Evolutionary conservation across 2,888 invertebrate species (phyloP).

Genomic region (Ectobius pallidus): DNA sequence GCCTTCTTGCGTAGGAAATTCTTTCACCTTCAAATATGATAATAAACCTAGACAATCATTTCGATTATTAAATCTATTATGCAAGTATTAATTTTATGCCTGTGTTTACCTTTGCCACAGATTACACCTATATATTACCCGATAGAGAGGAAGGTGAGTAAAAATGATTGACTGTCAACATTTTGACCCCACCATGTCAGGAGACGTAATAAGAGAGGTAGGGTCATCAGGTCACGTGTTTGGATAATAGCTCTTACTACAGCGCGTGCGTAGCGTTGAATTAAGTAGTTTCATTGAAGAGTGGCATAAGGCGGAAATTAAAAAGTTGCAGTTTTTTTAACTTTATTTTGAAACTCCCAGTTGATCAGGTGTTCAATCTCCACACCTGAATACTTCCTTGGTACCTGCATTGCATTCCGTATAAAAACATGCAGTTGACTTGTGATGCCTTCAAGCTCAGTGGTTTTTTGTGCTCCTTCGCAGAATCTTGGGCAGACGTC

Average conservation of each 20-base stretch:
- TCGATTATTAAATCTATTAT: too few species aligned
- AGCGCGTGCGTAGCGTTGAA: conserved; percentile 18
- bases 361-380: background rate
- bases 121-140: conserved; percentile 9
- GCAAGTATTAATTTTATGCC: too few species aligned
- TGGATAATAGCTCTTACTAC: conserved; percentile 32
- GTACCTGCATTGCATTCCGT: background rate
- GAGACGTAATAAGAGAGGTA: conserved; percentile 32
- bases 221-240: conserved; percentile 28
- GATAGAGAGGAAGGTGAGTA: conserved; percentile 12
- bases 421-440: too few species aligned
- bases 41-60: too few species aligned
- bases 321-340: background rate
- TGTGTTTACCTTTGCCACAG: background rate
- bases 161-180: conserved; percentile 40
- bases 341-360: background rate
- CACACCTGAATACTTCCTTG: background rate
- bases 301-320: conserved; percentile 3
- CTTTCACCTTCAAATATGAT: too few species aligned
- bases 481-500: too few species aligned
- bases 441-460: too few species aligned
- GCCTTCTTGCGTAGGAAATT: too few species aligned
- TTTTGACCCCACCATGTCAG: conserved; percentile 33
- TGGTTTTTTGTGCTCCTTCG: too few species aligned
- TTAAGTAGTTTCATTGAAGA: background rate